Evolutionary conservation across 2,888 invertebrate species (phyloP).

Genomic region (Mimas tiliae): DNA sequence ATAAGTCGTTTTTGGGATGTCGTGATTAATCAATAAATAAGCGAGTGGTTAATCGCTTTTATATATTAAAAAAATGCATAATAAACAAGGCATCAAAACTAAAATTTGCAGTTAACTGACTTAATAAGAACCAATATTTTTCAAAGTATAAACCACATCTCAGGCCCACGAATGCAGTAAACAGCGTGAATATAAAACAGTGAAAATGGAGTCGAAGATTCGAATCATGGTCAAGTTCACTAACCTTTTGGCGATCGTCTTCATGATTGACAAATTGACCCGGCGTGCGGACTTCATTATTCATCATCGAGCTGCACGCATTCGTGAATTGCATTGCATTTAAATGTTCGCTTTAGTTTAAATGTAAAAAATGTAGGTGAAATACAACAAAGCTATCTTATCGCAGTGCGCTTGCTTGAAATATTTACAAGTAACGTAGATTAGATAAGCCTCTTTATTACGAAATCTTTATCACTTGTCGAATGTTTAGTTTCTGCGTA

Average conservation of each 20-base stretch:
- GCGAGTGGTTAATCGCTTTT: too few relatives aligned
- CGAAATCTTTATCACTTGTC: slow-evolving; percentile 30
- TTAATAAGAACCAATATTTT: too few relatives aligned
- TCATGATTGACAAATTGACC: slow-evolving; percentile 61
- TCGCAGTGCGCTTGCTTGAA: slow-evolving; percentile 54
- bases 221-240: slow-evolving; percentile 67
- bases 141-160: too few relatives aligned
- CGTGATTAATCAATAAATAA: too few relatives aligned
- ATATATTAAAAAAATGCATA: too few relatives aligned
- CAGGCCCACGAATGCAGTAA: slow-evolving; percentile 48
- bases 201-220: slow-evolving; percentile 61
- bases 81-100: too few relatives aligned
- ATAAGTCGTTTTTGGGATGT: too few relatives aligned
- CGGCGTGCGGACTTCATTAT: slow-evolving; percentile 43
- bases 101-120: too few relatives aligned
- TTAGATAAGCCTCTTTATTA: slow-evolving; percentile 56
- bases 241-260: slow-evolving; percentile 55
- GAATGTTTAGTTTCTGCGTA: slow-evolving; percentile 29
- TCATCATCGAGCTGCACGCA: slow-evolving; percentile 28
- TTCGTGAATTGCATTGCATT: slow-evolving; percentile 27
- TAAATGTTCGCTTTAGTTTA: slow-evolving; percentile 25
- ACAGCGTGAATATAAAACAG: slow-evolving; percentile 68
- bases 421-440: slow-evolving; percentile 45
- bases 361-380: slow-evolving; percentile 52
- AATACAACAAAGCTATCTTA: slow-evolving; percentile 56